Evolutionary conservation across 2,797 vertebrate genomes (phyloP).

Genomic region (Peromyscus melanophrys): DNA sequence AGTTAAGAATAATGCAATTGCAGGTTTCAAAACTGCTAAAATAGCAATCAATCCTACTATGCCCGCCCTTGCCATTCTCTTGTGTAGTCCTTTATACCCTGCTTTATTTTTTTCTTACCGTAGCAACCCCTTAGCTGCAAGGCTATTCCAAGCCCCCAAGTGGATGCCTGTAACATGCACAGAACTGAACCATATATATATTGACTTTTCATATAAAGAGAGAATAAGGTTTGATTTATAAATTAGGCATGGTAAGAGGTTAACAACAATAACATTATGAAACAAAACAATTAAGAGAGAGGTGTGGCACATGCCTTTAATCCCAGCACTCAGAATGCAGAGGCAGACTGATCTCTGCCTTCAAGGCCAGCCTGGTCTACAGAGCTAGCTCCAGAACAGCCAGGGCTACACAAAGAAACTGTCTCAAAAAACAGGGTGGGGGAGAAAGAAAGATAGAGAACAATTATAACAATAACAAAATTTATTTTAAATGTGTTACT

Average conservation of each 20-base stretch:
- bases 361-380: neutral
- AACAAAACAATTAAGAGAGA: neutral
- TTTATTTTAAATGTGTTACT: neutral
- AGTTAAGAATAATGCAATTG: constrained; percentile 12
- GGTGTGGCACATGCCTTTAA: neutral
- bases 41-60: neutral
- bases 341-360: neutral
- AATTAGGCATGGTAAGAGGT: neutral
- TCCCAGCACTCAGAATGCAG: neutral
- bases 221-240: neutral
- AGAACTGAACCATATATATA: neutral
- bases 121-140: neutral
- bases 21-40: constrained; percentile 31
- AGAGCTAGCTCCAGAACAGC: neutral
- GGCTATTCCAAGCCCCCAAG: neutral
- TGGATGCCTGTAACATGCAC: neutral
- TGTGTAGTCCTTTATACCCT: neutral
- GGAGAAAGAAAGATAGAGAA: neutral
- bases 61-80: neutral
- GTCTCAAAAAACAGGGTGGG: neutral
- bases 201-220: neutral
- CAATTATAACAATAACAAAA: neutral
- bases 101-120: constrained; percentile 14
- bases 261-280: neutral
- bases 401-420: neutral